Evolutionary conservation across 2,113 vertebrate species (phyloP).

Genomic region (Phrynosoma blainvillii): DNA sequence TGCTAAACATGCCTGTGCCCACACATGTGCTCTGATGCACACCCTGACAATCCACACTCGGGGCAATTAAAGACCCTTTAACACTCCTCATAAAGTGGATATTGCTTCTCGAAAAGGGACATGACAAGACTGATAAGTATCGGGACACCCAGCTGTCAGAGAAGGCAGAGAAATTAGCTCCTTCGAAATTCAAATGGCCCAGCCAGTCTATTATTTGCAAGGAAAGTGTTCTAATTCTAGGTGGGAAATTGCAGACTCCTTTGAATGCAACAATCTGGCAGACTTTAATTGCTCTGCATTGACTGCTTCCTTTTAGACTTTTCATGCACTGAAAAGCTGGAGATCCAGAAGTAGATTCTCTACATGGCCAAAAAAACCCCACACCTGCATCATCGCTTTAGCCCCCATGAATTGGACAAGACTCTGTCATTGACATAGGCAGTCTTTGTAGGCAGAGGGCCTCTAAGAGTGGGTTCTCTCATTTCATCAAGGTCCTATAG

Average conservation of each 20-base stretch:
- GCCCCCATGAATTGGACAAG: neutral
- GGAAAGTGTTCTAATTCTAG: conserved; percentile 48
- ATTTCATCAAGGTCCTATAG: too few species aligned
- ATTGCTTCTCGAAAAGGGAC: conserved; percentile 22
- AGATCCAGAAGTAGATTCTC: neutral
- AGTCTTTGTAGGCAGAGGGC: too few species aligned
- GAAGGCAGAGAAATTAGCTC: neutral
- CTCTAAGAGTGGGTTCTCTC: too few species aligned
- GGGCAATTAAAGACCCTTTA: conserved; percentile 8
- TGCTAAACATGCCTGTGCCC: too few species aligned
- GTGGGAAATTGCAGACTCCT: conserved; percentile 36
- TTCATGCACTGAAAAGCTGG: neutral
- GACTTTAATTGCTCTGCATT: conserved; percentile 33
- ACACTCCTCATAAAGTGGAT: neutral
- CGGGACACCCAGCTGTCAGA: neutral
- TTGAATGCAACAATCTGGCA: neutral
- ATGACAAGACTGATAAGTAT: neutral
- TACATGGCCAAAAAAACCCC: neutral
- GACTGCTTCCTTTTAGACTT: neutral
- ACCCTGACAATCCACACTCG: neutral
- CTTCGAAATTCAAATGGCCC: conserved; percentile 30
- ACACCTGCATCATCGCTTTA: neutral
- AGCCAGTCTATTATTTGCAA: conserved; percentile 48
- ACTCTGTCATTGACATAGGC: neutral
- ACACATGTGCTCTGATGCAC: neutral